These are phyloP conservation scores for Volucella bombylans DNA, from an alignment of 2,888 invertebrate species.

Conservation along the genomic window DNA sequence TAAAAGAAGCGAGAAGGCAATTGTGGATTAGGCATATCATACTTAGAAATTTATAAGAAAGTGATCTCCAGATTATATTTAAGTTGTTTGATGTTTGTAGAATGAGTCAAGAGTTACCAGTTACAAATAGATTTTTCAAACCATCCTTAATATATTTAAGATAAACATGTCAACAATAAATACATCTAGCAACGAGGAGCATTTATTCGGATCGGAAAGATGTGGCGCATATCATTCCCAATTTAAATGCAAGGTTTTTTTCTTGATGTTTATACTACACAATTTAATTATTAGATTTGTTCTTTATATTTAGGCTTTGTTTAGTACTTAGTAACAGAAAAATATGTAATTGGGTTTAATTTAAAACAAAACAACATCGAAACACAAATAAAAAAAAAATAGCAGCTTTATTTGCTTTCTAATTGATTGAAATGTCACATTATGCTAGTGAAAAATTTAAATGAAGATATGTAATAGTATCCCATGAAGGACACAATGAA, in stretches of 20 bases:
- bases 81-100: no score
- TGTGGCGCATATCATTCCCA: no score
- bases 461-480: conserved; percentile 69
- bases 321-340: conserved; percentile 14
- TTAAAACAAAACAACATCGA: conserved; percentile 29
- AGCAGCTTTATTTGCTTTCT: conserved; percentile 64
- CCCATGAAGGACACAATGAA: conserved; percentile 54
- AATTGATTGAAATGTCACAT: conserved; percentile 81
- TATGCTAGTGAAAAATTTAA: conserved; percentile 75
- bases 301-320: background rate
- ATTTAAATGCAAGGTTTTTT: conserved; percentile 6
- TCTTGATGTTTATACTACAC: conserved; percentile 2
- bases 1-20: no score
- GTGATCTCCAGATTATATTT: no score
- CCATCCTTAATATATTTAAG: no score
- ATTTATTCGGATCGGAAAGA: no score
- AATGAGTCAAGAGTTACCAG: no score
- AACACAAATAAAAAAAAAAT: conserved; percentile 20
- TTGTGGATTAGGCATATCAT: no score
- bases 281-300: background rate
- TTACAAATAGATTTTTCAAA: no score
- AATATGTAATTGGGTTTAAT: conserved; percentile 19
- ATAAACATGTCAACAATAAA: no score
- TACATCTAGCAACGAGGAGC: no score
- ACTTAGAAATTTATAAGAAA: no score